phyloP scores from a whole-genome alignment of 1,140 invertebrate species.

The Lordiphosa stackelbergi region DNA sequence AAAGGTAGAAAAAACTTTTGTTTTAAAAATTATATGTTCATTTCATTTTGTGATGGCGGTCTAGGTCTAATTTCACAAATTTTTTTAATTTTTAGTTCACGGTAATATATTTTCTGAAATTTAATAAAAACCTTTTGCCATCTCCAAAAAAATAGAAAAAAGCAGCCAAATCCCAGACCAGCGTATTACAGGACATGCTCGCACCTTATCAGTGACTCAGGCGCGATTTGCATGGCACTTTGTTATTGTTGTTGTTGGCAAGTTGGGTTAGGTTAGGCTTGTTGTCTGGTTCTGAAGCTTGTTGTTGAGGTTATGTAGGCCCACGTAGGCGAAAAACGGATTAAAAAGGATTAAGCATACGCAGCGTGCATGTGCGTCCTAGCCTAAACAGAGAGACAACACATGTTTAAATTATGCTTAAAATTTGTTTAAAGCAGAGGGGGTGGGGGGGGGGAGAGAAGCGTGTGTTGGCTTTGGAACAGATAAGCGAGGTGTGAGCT shows the following conservation, averaged over 20 bases:
- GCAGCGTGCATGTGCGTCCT: conserved; percentile 52
- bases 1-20: no score
- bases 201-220: conserved; percentile 41
- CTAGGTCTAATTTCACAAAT: no score
- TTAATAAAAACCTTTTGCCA: no score
- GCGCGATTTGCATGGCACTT: conserved; percentile 45
- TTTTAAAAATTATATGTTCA: no score
- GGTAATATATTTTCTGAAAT: no score
- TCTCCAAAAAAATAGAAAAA: conserved; percentile 1
- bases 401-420: conserved; percentile 73
- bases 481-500: conserved; percentile 44
- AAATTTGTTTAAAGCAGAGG: conserved; percentile 62
- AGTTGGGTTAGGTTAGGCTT: conserved; percentile 44
- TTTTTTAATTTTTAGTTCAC: no score
- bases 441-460: background rate
- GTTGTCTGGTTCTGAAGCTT: conserved; percentile 31
- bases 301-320: conserved; percentile 54
- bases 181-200: conserved; percentile 13
- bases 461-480: conserved; percentile 42
- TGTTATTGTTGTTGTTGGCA: conserved; percentile 22
- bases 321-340: conserved; percentile 63
- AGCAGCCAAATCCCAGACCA: conserved; percentile 19
- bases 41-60: no score
- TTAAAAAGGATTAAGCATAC: conserved; percentile 71
- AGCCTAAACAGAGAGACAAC: conserved; percentile 34